Percentiles rank a stretch among this genome's conserved stretches.
These are phyloP conservation scores for Chrysolina oricalcia DNA, from an alignment of 2,888 invertebrate genomes.

Conservation along the genomic window DNA sequence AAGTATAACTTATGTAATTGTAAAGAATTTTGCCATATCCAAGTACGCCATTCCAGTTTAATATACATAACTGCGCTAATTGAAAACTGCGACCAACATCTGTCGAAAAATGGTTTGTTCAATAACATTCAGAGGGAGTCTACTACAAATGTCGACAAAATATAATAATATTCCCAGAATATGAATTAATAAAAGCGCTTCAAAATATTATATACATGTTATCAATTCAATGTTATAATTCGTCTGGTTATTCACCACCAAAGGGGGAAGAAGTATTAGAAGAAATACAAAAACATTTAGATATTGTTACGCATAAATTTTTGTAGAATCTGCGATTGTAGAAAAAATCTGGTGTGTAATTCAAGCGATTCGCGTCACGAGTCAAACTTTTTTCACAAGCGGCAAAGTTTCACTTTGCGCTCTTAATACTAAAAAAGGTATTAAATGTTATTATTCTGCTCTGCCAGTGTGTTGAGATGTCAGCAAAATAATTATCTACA, in stretches of 20 bases:
- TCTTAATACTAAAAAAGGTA: too few species aligned
- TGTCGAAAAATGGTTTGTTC: slow-evolving; percentile 28
- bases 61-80: too few species aligned
- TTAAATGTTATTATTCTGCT: too few species aligned
- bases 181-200: slow-evolving; percentile 25
- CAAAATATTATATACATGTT: slow-evolving; percentile 29
- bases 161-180: slow-evolving; percentile 19
- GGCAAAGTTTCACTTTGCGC: too few species aligned
- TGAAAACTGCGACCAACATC: too few species aligned
- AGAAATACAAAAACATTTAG: slow-evolving; percentile 22
- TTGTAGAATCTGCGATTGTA: not conserved
- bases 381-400: too few species aligned
- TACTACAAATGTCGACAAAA: slow-evolving; percentile 31
- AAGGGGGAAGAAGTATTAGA: slow-evolving; percentile 12
- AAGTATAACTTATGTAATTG: slow-evolving; percentile 26
- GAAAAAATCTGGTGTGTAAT: too few species aligned
- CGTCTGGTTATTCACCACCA: slow-evolving; percentile 21
- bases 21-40: slow-evolving; percentile 27
- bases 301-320: too few species aligned
- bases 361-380: too few species aligned
- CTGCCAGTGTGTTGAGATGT: too few species aligned
- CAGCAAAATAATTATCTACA: too few species aligned
- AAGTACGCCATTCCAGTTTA: slow-evolving; percentile 25
- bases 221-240: slow-evolving; percentile 20
- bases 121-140: slow-evolving; percentile 25